Conservation (phyloP, 2,888 invertebrate species). For the Coleophora deauratella region DNA sequence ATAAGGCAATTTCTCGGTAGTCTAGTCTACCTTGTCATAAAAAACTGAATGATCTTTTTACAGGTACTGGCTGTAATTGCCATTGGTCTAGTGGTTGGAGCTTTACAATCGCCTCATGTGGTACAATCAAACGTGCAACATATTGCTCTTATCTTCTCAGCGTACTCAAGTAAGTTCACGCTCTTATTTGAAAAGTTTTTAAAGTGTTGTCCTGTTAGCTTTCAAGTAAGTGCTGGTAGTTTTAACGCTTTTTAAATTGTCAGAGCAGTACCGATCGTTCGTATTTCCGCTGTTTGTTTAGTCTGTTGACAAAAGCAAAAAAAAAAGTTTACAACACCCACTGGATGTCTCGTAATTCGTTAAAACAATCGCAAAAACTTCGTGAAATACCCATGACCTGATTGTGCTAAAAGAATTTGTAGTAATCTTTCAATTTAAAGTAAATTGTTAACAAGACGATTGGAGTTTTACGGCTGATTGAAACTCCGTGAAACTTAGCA, state of each 20-base stretch:
- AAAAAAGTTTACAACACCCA: slow-evolving; percentile 6
- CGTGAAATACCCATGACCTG: slow-evolving; percentile 26
- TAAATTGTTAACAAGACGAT: slow-evolving; percentile 16
- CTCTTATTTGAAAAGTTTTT: no score
- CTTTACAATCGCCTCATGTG: slow-evolving; percentile 71
- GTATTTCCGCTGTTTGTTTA: no score
- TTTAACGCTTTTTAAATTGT: no score
- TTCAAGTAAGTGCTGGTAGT: no score
- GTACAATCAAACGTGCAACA: slow-evolving; percentile 71
- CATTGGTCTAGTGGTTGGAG: slow-evolving; percentile 77
- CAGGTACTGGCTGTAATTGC: slow-evolving; percentile 77
- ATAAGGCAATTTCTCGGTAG: no score
- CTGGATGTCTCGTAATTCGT: slow-evolving; percentile 1
- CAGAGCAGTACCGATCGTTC: no score
- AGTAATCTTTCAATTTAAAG: slow-evolving; percentile 43
- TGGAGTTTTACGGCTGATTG: not conserved
- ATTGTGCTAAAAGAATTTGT: slow-evolving; percentile 27
- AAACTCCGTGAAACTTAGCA: not conserved
- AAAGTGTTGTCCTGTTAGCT: no score
- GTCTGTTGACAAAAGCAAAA: slow-evolving; percentile 3
- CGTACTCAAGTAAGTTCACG: slow-evolving; percentile 73
- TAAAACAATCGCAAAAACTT: slow-evolving; percentile 11
- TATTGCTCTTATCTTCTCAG: slow-evolving; percentile 78
- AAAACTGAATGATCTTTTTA: slow-evolving; percentile 9
- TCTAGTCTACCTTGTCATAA: no score